Percentiles rank a stretch among this genome's conserved stretches.
These are phyloP conservation scores for Xestia c-nigrum DNA, from an alignment of 2,888 invertebrate genomes.

Conservation along the genomic window DNA sequence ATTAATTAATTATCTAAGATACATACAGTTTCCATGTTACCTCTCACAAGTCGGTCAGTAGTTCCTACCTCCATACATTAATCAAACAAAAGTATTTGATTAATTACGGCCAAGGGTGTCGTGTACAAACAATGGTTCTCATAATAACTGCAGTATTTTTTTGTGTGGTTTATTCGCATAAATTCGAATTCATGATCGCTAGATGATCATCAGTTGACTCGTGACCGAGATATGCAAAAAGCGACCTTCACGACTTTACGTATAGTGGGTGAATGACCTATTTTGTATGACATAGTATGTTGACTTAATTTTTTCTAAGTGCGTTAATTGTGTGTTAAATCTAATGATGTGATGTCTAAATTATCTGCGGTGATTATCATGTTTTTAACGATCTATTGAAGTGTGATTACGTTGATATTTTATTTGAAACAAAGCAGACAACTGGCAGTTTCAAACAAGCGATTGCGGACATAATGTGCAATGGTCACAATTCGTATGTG, in stretches of 20 bases:
- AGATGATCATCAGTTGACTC: conserved; percentile 68
- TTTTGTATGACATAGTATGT: conserved; percentile 64
- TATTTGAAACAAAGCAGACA: conserved; percentile 32
- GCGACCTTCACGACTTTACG: conserved; percentile 73
- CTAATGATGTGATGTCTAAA: conserved; percentile 23
- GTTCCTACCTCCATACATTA: conserved; percentile 54
- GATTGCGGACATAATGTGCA: conserved; percentile 39
- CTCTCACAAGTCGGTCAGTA: conserved; percentile 56
- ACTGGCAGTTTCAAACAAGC: conserved; percentile 22
- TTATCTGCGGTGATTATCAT: conserved; percentile 28
- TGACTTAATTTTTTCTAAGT: conserved; percentile 46
- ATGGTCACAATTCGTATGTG: conserved; percentile 63
- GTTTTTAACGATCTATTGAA: conserved; percentile 39
- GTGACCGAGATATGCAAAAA: conserved; percentile 75
- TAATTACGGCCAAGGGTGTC: conserved; percentile 78
- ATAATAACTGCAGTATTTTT: conserved; percentile 70
- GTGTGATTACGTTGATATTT: conserved; percentile 24
- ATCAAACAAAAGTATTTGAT: conserved; percentile 67
- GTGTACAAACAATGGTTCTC: conserved; percentile 70
- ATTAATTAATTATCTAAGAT: conserved; percentile 61
- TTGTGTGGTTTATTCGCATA: conserved; percentile 66
- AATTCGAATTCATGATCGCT: conserved; percentile 57
- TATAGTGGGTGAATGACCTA: conserved; percentile 79
- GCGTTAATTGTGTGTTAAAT: conserved; percentile 43
- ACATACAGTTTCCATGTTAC: conserved; percentile 49